Percentiles rank a stretch among this genome's conserved stretches.
Conservation (phyloP, 2,888 invertebrate species). For the Thereva unica region DNA sequence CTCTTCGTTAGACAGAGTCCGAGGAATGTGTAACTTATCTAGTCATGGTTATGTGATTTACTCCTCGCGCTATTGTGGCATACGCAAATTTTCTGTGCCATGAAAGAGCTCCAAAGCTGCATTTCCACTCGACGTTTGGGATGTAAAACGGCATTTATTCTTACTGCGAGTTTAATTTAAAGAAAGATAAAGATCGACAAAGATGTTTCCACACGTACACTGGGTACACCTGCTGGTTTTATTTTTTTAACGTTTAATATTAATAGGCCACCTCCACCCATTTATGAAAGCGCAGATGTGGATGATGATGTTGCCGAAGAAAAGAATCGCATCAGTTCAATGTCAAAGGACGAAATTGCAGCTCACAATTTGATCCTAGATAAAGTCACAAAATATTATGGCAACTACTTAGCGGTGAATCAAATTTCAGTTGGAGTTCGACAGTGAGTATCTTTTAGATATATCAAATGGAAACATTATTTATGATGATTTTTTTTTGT, state of each 20-base stretch:
- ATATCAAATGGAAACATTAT: neutral
- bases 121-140: too few species aligned
- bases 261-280: conserved; percentile 50
- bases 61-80: too few species aligned
- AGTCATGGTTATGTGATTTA: too few species aligned
- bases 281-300: conserved; percentile 53
- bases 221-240: too few species aligned
- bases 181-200: too few species aligned
- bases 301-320: conserved; percentile 66
- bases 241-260: neutral
- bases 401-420: conserved; percentile 76
- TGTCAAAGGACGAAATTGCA: conserved; percentile 53
- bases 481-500: conserved; percentile 1
- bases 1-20: too few species aligned
- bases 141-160: too few species aligned
- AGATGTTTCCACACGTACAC: too few species aligned
- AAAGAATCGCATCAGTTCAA: conserved; percentile 58
- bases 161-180: too few species aligned
- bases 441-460: conserved; percentile 44
- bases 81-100: too few species aligned
- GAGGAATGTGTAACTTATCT: too few species aligned
- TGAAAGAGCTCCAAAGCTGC: too few species aligned
- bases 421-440: conserved; percentile 65
- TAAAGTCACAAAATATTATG: conserved; percentile 76
- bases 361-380: conserved; percentile 63